Evolutionary conservation across 2,113 vertebrate species (phyloP), one percentile per base, ranked within the genome.

Genomic region (Oryzias woworae): DNA sequence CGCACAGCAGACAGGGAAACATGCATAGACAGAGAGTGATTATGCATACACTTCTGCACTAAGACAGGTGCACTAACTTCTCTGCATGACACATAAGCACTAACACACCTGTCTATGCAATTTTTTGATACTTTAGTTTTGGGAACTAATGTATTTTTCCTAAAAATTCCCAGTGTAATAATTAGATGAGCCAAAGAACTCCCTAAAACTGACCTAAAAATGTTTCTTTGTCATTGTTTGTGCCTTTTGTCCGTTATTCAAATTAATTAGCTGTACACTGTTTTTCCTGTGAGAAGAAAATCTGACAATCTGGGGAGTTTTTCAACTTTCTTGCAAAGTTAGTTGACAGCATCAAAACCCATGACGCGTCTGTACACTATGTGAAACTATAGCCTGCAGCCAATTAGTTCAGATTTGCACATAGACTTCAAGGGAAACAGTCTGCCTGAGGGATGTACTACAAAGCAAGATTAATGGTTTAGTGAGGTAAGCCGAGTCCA

Each of bases 1-100:
- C 36, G 15, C 80, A 59, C 75, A 78, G 75, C 77, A 73, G 83
- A 66, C 63, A 58, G 68, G 46, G 52, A 60, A 47, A 67, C 53
- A 60, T 45, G 57, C 57, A 56, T 59, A 73, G 58, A 62, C 16
- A 56, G 64, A 69, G 57, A 58, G 75, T 86, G 64, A 70, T 78
- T 83, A 76, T 82, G 83, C 78, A 74, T 28, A 62, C 58, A 54
- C 65, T 58, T 50, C 62, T 56, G 44, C 22, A 48, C 53, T 55
- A 55, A 69, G 55, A 58, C 62, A 59, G 59, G 61, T 66, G 69
- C 48, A 56, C 6, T 41, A 31, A 55, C 42, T 16, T 42, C 70
- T 66, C 51, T 57, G 62, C 16, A 55, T 44, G 24, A 28, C 5
- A 66, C 49, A 45, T 43, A 56, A 36, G 42, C 31, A 54, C 24